Evolutionary conservation across 2,888 invertebrate species (phyloP).

Genomic region (Arrhopalites spinosus): DNA sequence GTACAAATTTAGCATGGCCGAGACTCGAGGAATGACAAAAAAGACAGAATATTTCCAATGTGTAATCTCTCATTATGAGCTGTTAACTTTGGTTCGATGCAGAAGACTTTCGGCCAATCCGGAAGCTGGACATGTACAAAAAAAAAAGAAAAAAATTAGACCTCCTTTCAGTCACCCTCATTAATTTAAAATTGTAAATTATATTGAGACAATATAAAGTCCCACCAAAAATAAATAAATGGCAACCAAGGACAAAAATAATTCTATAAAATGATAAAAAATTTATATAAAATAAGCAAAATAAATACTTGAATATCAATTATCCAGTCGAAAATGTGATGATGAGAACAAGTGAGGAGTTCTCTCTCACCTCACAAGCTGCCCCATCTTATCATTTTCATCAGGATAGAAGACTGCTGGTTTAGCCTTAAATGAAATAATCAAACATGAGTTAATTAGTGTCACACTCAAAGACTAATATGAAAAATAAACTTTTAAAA

Average conservation of each 20-base stretch:
- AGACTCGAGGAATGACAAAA: background rate
- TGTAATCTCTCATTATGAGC: background rate
- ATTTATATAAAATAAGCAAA: background rate
- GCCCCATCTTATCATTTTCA: constrained; percentile 49
- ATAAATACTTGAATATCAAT: constrained; percentile 9
- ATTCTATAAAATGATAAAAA: background rate
- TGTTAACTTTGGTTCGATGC: constrained; percentile 10
- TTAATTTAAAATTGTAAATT: too few relatives aligned
- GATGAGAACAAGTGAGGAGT: background rate
- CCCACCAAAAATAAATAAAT: background rate
- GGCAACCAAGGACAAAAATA: background rate
- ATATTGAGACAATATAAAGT: too few relatives aligned
- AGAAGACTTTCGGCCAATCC: constrained; percentile 22
- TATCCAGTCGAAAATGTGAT: background rate
- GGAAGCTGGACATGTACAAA: constrained; percentile 16
- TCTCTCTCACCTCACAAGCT: constrained; percentile 48
- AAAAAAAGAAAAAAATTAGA: background rate
- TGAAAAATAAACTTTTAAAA: background rate
- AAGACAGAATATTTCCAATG: background rate
- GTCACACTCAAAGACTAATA: background rate
- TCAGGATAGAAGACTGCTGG: constrained; percentile 43
- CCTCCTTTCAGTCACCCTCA: too few relatives aligned
- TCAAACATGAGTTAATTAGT: background rate
- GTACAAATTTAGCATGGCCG: background rate
- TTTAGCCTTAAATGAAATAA: constrained; percentile 37